phyloP scores from a whole-genome alignment of 2,113 vertebrate species.

The Clarias magur region DNA sequence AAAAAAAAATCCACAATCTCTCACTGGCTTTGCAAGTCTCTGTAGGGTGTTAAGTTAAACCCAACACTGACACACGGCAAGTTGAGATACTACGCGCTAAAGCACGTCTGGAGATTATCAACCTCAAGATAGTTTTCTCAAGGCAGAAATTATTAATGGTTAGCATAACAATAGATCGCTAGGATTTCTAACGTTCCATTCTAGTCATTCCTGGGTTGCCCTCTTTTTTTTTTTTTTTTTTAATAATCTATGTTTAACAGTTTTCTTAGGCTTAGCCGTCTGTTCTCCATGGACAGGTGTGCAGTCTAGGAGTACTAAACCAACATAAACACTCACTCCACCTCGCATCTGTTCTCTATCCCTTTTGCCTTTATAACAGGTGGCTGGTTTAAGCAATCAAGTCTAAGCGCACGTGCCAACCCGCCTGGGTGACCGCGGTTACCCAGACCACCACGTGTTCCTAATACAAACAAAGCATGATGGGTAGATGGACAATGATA shows the following conservation, averaged over 20 bases:
- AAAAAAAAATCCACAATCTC: background rate
- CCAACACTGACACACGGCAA: background rate
- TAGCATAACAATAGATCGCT: conserved; percentile 16
- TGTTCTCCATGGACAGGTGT: conserved; percentile 24
- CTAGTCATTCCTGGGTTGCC: background rate
- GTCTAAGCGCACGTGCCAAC: conserved; percentile 17
- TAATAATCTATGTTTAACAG: background rate
- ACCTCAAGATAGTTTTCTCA: conserved; percentile 10
- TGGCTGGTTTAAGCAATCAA: conserved; percentile 38
- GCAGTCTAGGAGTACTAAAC: conserved; percentile 9
- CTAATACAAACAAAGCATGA: conserved; percentile 44
- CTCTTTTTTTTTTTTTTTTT: background rate
- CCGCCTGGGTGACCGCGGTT: background rate
- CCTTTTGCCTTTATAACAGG: conserved; percentile 49
- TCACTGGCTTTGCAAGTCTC: background rate
- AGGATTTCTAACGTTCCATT: background rate
- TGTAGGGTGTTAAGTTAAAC: background rate
- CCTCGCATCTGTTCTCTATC: conserved; percentile 48
- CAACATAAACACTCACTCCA: conserved; percentile 33
- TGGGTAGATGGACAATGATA: conserved; percentile 1
- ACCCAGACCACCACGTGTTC: conserved; percentile 34
- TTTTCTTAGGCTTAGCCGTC: background rate
- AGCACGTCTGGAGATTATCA: conserved; percentile 31
- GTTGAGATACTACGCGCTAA: background rate
- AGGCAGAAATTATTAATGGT: conserved; percentile 5